A percentile compares a stretch with the other conserved stretches of the same genome.
These are phyloP conservation scores for Chondrosia reniformis DNA, from an alignment of 37 sponge, comb jelly and placozoan species.

Conservation along the genomic window DNA sequence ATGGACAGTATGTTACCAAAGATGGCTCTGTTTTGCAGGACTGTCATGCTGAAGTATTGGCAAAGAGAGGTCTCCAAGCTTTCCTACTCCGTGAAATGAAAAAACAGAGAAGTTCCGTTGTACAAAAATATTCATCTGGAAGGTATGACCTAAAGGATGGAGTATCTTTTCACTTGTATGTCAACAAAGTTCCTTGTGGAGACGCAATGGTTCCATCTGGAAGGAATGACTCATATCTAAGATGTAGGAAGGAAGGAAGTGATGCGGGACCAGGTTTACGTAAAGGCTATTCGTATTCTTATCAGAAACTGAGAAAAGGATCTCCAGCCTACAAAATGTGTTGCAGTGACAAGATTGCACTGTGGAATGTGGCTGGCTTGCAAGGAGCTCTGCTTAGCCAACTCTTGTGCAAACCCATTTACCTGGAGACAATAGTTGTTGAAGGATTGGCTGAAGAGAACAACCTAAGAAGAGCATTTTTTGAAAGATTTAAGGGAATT, in stretches of 20 bases:
- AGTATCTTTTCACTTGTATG: background rate
- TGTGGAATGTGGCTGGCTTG: constrained; percentile 10
- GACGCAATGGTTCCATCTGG: background rate
- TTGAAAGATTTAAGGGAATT: background rate
- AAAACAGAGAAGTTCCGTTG: background rate
- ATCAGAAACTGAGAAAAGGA: background rate
- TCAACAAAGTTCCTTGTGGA: constrained; percentile 20
- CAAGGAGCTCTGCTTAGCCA: constrained; percentile 12
- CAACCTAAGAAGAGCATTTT: background rate
- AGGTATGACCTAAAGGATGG: background rate
- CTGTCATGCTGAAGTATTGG: constrained; percentile 13
- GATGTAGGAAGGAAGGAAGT: background rate
- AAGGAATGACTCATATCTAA: background rate
- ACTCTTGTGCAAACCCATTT: background rate
- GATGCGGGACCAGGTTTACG: constrained; percentile 5
- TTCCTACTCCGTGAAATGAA: background rate
- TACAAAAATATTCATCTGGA: too few species aligned
- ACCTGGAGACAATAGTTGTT: background rate
- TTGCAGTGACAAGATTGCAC: constrained; percentile 19
- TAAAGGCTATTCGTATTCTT: too few species aligned
- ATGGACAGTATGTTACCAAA: background rate
- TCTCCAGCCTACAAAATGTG: constrained; percentile 7
- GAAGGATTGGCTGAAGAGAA: background rate
- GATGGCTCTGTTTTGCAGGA: background rate
- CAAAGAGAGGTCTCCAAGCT: background rate